Evolutionary conservation across 2,113 vertebrate species (phyloP), one percentile per base, ranked within the genome.

Genomic region (Zosterops borbonicus): DNA sequence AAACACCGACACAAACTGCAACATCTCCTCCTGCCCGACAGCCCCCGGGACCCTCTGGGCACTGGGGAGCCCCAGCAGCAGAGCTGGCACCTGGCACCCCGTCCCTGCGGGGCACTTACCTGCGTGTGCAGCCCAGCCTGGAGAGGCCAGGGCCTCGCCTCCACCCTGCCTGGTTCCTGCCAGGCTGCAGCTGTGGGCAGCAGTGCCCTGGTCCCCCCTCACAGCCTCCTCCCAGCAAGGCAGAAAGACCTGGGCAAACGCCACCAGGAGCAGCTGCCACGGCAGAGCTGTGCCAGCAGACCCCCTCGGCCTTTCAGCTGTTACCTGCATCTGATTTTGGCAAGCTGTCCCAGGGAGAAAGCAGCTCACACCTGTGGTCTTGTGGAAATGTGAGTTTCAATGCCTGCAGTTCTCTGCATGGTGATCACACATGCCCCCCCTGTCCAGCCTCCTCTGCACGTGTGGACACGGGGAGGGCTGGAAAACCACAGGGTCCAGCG

Each of bases 131-230:
- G 86, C 75, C 39, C 50, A 63, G 35, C 41, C 46, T 6, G 2
- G 42, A 63, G 29, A 50, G 55, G 62, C 46, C 58, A 25, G 73
- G 53, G 49, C 41, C 49, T 90, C 71, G 1, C 18, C 79, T 70
- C 52, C 11, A 3, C 62, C 52, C 79, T 56, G 86, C 94, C 91
- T 83, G 79, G 94, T n/a, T 94, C 93, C 89, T 73, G 83, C 87
- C 93, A 83, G 89, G 84, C 83, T 83, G 55, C 76, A 41, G 70
- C 60, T 44, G 28, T 14, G 71, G 74, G 53, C 42, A 92, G 68
- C 10, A 2, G 9, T 35, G 56, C 74, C 60, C 77, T 16, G 37
- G 16, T 17, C 24, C 53, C 0, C 0, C 50, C 31, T 33, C 0
- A 1, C 59, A 87, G 64, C 50, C 53, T 42, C 39, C 58, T 65